Evolutionary conservation across 1,140 invertebrate genomes (phyloP).

Genomic region (Nixonia krombeini): DNA sequence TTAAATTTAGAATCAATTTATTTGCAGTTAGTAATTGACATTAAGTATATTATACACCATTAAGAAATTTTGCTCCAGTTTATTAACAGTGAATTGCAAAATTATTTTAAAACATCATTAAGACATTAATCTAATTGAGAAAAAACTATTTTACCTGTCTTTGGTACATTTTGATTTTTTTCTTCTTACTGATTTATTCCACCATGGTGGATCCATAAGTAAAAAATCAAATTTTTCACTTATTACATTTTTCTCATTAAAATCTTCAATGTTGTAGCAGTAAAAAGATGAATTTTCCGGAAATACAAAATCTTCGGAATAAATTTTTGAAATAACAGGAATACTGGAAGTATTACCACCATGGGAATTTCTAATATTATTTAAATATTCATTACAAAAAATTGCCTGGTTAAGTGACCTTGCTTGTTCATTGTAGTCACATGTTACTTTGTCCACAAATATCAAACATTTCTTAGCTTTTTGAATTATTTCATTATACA

Average conservation of each 20-base stretch:
- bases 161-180: slow-evolving; percentile 74
- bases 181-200: slow-evolving; percentile 91
- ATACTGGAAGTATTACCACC: slow-evolving; percentile 56
- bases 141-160: slow-evolving; percentile 44
- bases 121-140: too few species aligned
- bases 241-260: slow-evolving; percentile 55
- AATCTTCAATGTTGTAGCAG: slow-evolving; percentile 67
- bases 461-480: slow-evolving; percentile 34
- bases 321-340: slow-evolving; percentile 51
- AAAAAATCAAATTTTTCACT: slow-evolving; percentile 81
- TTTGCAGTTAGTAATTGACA: too few species aligned
- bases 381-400: slow-evolving; percentile 48
- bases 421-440: slow-evolving; percentile 63
- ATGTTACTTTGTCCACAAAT: slow-evolving; percentile 31
- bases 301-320: slow-evolving; percentile 63
- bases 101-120: too few species aligned
- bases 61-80: too few species aligned
- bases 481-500: slow-evolving; percentile 41
- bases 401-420: slow-evolving; percentile 54
- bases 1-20: too few species aligned
- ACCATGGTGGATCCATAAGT: slow-evolving; percentile 93
- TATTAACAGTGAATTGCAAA: too few species aligned
- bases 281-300: slow-evolving; percentile 69
- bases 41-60: too few species aligned
- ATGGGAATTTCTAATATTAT: slow-evolving; percentile 49